Base-by-base conservation (phyloP, 1,140 invertebrate genomes). In the Dufourea novaeangliae region DNA sequence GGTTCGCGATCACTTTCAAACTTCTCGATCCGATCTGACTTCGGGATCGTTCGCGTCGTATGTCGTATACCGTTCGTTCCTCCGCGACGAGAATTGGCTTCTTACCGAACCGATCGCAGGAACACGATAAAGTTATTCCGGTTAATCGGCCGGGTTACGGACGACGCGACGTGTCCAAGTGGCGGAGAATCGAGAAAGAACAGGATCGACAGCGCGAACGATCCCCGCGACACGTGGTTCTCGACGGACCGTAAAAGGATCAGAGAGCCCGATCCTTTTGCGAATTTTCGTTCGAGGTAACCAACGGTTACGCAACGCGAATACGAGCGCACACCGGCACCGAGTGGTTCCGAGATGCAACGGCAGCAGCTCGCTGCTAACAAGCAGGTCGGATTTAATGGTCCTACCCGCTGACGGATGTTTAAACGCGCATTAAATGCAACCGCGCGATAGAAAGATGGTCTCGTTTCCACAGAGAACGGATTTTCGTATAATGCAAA, bases 331-430 rank as follows among this genome's bases (percentile, higher is more conserved):
- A n/a, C n/a, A n/a, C 41, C 32, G 63, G 22, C 34, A 17, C 12
- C 50, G 32, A 44, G 12, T 22, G 61, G 57, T 57, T 20, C 1
- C 27, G 22, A 61, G 66, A 1, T 27, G 66, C 61, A 56, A 67
- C 69, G 63, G 29, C 70, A 69, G 70, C 46, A 72, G 39, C 50
- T 37, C 22, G n/a, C 22, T 62, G 77, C 74, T 84, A 81, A 85
- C 84, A 74, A 82, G 80, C 84, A 56, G 78, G 80, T 82, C 78
- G 79, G 71, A 83, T 87, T 88, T 87, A 88, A 88, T 86, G 86
- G 80, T 79, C 66, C 73, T 59, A 75, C 70, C 84, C 80, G 83
- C 74, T 79, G 86, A 85, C 83, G 78, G 76, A 86, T 80, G 80
- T 86, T 88, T 83, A 80, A 87, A 81, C 76, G 80, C 74, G 79